phyloP scores from a whole-genome alignment of 2,797 vertebrate species.

The Galago senegalensis region DNA sequence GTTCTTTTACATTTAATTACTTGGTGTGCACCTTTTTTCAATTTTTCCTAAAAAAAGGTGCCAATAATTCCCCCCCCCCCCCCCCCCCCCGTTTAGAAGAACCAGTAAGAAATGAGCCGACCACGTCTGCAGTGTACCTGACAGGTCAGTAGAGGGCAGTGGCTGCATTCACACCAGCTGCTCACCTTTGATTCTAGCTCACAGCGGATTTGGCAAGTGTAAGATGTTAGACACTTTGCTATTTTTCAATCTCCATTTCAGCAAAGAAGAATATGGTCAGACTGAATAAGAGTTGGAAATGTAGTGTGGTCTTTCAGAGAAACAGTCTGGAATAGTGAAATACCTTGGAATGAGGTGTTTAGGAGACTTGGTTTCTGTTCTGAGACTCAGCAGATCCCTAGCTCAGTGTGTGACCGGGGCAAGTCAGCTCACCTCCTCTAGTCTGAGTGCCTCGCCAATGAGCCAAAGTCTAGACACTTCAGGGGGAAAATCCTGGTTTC shows the following conservation, averaged over 20 bases:
- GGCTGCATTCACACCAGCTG: constrained; percentile 47
- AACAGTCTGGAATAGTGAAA: background rate
- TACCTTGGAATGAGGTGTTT: background rate
- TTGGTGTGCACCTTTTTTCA: background rate
- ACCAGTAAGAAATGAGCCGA: background rate
- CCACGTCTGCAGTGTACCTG: background rate
- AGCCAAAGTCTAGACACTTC: background rate
- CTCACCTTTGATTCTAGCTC: background rate
- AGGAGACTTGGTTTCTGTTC: background rate
- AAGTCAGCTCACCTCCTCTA: background rate
- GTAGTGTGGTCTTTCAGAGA: background rate
- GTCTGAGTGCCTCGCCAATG: background rate
- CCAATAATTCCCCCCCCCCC: too few relatives aligned
- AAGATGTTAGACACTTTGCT: constrained; percentile 50
- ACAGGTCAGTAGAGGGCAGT: constrained; percentile 79
- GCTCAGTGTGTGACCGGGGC: background rate
- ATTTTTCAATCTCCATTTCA: constrained; percentile 64
- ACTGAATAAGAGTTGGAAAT: constrained; percentile 6
- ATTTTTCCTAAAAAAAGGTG: background rate
- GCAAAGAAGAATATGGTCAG: constrained; percentile 1
- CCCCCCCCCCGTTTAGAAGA: background rate
- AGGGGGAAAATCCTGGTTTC: background rate
- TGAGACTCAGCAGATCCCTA: background rate
- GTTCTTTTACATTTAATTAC: background rate
- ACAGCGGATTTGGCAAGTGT: background rate